Percentiles rank a stretch among this genome's conserved stretches.
phyloP scores from a whole-genome alignment of 1,140 invertebrate species.

The Diuraphis noxia region DNA sequence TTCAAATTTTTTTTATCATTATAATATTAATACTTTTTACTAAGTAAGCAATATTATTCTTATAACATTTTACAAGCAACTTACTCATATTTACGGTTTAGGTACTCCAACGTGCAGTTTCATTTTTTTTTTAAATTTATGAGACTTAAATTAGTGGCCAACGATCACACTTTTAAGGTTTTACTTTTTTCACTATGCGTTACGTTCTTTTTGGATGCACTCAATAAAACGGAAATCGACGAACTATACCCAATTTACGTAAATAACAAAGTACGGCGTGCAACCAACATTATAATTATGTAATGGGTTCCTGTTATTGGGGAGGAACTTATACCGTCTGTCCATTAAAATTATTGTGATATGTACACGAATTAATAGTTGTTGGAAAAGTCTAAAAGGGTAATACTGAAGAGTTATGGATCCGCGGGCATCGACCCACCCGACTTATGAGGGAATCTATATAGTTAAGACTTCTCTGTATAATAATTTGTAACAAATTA shows the following conservation, averaged over 20 bases:
- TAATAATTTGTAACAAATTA: neutral
- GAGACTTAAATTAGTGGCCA: no score
- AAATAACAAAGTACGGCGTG: no score
- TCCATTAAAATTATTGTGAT: neutral
- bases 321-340: no score
- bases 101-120: no score
- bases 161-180: neutral
- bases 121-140: no score
- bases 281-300: no score
- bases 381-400: neutral
- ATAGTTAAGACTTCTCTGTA: neutral
- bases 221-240: neutral
- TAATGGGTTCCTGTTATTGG: no score
- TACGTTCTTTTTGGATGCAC: neutral
- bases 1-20: no score
- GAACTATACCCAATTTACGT: neutral
- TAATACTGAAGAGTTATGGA: neutral
- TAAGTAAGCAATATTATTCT: no score
- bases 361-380: neutral
- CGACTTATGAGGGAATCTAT: neutral
- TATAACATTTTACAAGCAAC: no score
- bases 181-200: neutral
- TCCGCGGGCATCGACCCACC: neutral
- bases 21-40: no score
- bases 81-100: no score